Percentiles rank a stretch among this genome's conserved stretches.
These are phyloP conservation scores for Notamacropus eugenii DNA, from an alignment of 2,797 vertebrate genomes.

Conservation along the genomic window DNA sequence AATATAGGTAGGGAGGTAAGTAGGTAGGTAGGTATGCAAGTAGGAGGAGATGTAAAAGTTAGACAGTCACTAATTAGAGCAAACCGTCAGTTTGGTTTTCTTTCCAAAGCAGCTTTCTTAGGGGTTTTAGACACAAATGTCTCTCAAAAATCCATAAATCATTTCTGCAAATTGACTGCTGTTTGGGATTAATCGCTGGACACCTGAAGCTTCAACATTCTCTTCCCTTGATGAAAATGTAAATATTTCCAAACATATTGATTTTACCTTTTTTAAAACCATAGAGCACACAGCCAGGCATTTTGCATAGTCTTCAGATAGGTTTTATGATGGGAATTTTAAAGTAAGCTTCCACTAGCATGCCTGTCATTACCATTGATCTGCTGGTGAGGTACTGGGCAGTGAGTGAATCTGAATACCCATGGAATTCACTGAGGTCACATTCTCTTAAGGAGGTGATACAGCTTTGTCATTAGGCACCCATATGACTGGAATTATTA, in stretches of 20 bases:
- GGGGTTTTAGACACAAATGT: conserved; percentile 39
- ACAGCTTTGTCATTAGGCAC: conserved; percentile 65
- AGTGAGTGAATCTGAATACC: conserved; percentile 48
- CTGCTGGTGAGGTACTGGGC: conserved; percentile 44
- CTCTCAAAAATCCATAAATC: conserved; percentile 58
- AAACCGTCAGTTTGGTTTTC: conserved; percentile 47
- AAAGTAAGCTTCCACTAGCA: conserved; percentile 56
- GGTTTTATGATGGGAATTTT: conserved; percentile 60
- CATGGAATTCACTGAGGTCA: conserved; percentile 47
- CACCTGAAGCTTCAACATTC: conserved; percentile 54
- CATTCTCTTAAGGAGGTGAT: conserved; percentile 59
- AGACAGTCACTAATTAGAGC: conserved; percentile 63
- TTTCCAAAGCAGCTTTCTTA: conserved; percentile 55
- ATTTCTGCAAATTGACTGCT: conserved; percentile 53
- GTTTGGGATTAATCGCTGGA: conserved; percentile 53
- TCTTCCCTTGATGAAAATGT: conserved; percentile 65
- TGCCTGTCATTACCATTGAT: conserved; percentile 61
- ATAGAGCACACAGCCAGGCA: conserved; percentile 33
- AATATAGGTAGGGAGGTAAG: not conserved
- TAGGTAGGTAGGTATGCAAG: no score
- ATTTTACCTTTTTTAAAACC: conserved; percentile 63
- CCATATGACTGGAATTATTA: conserved; percentile 58
- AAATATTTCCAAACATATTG: conserved; percentile 66
- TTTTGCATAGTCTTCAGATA: conserved; percentile 53
- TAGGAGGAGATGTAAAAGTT: not conserved